Base-by-base conservation (phyloP, 1,140 invertebrate species). In the Drosophila gunungcola region DNA sequence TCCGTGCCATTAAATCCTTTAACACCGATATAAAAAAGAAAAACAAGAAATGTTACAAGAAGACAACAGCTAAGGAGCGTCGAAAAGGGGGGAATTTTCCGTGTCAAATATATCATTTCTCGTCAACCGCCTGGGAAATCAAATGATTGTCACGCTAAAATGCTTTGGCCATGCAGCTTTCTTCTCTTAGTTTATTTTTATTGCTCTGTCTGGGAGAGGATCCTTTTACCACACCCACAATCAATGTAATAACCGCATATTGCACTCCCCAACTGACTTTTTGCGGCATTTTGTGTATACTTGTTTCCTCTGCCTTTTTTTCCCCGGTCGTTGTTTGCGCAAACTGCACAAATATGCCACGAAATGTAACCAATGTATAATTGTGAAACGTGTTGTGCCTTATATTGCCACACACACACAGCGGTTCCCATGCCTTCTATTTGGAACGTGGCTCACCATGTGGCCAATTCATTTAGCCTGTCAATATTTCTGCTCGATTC, bases 351-450 rank as follows among this genome's bases (percentile, higher is more conserved):
- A 88, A 88, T 88, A 83, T 83, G 83, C 79, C 84, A 73, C 75
- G 76, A 88, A 83, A 88, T 88, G 83, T 82, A 88, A 73, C 79
- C 83, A 77, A 78, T 86, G 83, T 88, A 89, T 88, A 88, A 88
- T 88, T 88, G 83, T 88, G 83, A 88, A 88, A 88, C 83, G 83
- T 88, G 83, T 89, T 89, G 75, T 68, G 72, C 57, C 60, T 76
- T 70, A 86, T 86, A 84, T 84, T 69, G 81, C 83, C 73, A 68
- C 52, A 69, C 56, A 54, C 45, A 54, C 45, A 52, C 36, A 53
- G 29, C 21, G 27, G 21, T 27, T 34, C 9, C 41, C 5, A 7
- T 13, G 11, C 43, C 34, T 45, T 54, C 60, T 43, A 48, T 56
- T 53, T 45, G 46, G 65, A 73, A 68, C 60, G 62, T 76, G 55